Base-by-base conservation (phyloP, 2,888 invertebrate species). In the Salpingus planirostris region DNA sequence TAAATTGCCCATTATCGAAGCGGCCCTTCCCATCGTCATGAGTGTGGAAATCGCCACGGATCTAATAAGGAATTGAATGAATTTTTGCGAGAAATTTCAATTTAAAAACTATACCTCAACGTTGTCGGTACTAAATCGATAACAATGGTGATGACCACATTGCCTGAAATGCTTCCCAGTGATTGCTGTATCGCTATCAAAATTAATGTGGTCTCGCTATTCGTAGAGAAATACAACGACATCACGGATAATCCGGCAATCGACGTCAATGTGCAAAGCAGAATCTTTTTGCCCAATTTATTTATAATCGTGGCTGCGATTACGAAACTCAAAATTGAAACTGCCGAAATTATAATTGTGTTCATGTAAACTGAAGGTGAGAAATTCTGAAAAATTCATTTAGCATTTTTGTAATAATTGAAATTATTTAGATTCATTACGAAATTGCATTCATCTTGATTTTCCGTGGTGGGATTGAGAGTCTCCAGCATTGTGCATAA, bases 11-110 rank as follows among this genome's bases (percentile, higher is more conserved):
- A 71, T 59, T 25, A 82, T 70, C 3, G 82, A 78, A 3, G 83
- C 83, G 7, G 74, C 49, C 12, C 83, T 67, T 2, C 81, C 83
- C 24, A 67, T 66, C 78, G 81, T 80, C 67, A 83, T 69, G 18
- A 76, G 73, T 3, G 74, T 66, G 0, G 81, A 73, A 47, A 84
- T 70, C 0, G 80, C 75, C 72, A 81, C 76, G 1, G 81, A 79
- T 53, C 82, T 82, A 56, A 2, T 64, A 21, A 32, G 13, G 15
- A 6, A 13, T 12, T 10, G 11, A 21, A 32, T 23, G 15, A 6
- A 13, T 12, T 10, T 15, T 5, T 4, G 15, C 13, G 8, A n/a
- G 10, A 18, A 10, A 13, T 6, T 29, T 22, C 12, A 3, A 7
- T 29, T 21, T 27, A n/a, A 10, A n/a, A 15, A 10, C 24, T 15